A percentile compares a stretch with the other conserved stretches of the same genome.
Evolutionary conservation across 2,888 invertebrate genomes (phyloP).

Genomic region (Choristoneura rosaceana): DNA sequence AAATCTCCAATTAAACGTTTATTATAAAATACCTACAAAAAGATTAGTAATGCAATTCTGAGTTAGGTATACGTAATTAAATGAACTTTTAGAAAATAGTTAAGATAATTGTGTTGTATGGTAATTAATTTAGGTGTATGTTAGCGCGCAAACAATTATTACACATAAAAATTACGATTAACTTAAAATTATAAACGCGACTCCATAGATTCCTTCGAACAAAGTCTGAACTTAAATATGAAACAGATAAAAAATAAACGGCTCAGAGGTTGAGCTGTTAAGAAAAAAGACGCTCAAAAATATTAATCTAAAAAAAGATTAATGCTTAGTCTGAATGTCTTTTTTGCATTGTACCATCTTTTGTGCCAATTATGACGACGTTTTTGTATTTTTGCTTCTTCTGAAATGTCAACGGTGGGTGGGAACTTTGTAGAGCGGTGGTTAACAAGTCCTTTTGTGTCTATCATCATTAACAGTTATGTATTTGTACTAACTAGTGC

Average conservation of each 20-base stretch:
- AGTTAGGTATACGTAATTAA: no score
- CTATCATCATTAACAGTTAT: background rate
- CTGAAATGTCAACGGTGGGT: slow-evolving; percentile 66
- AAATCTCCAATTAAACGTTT: no score
- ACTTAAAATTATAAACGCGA: slow-evolving; percentile 15
- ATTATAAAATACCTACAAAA: no score
- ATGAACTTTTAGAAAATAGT: no score
- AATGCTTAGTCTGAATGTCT: slow-evolving; percentile 68
- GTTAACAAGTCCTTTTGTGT: slow-evolving; percentile 47
- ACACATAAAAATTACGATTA: no score
- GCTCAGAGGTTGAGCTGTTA: slow-evolving; percentile 62
- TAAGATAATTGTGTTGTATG: no score
- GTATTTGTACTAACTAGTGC: background rate
- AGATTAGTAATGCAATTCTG: no score
- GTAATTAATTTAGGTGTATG: no score
- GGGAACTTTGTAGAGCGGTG: slow-evolving; percentile 60
- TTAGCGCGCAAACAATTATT: no score
- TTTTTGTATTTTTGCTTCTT: slow-evolving; percentile 62
- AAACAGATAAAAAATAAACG: slow-evolving; percentile 70
- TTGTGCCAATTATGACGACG: slow-evolving; percentile 81
- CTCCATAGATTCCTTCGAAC: slow-evolving; percentile 58
- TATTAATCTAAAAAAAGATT: slow-evolving; percentile 78
- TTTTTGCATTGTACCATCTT: slow-evolving; percentile 76
- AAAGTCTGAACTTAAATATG: slow-evolving; percentile 62
- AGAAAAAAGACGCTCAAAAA: slow-evolving; percentile 73